Conservation (phyloP, 2,113 vertebrate species). For the Hyla sarda region DNA sequence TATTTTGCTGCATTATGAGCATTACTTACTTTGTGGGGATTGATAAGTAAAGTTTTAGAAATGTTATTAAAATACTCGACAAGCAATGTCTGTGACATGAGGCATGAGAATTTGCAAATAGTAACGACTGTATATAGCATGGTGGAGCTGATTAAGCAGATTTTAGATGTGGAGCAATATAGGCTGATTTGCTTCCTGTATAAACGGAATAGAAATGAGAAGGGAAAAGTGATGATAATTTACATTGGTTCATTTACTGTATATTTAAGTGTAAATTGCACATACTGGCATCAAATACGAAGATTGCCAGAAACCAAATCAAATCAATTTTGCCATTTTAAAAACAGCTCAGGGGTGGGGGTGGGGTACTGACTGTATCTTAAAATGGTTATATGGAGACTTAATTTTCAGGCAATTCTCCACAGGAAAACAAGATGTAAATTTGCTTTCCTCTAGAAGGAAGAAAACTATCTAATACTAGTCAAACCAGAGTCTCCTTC, state of each 20-base stretch:
- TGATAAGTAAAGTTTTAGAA: neutral
- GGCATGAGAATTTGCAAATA: neutral
- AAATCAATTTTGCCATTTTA: too few relatives aligned
- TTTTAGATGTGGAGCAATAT: neutral
- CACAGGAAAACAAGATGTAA: too few relatives aligned
- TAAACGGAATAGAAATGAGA: neutral
- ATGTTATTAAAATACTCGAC: neutral
- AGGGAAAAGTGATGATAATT: neutral
- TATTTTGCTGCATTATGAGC: slow-evolving; percentile 14
- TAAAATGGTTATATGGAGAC: too few relatives aligned
- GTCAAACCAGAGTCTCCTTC: too few relatives aligned
- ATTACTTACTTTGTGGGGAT: neutral
- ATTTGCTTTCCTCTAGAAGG: too few relatives aligned
- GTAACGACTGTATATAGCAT: neutral
- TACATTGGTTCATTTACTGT: neutral
- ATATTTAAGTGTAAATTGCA: neutral
- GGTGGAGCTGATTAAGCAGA: neutral
- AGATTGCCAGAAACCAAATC: too few relatives aligned
- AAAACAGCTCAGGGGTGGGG: too few relatives aligned
- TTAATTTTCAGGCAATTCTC: too few relatives aligned
- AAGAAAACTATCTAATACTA: too few relatives aligned
- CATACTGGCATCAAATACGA: neutral
- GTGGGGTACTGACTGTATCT: too few relatives aligned
- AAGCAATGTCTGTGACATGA: neutral
- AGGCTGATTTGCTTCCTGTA: neutral